Evolutionary conservation across 2,888 invertebrate genomes (phyloP), one percentile per base, ranked within the genome.

Genomic region (Leucoptera coffeella): DNA sequence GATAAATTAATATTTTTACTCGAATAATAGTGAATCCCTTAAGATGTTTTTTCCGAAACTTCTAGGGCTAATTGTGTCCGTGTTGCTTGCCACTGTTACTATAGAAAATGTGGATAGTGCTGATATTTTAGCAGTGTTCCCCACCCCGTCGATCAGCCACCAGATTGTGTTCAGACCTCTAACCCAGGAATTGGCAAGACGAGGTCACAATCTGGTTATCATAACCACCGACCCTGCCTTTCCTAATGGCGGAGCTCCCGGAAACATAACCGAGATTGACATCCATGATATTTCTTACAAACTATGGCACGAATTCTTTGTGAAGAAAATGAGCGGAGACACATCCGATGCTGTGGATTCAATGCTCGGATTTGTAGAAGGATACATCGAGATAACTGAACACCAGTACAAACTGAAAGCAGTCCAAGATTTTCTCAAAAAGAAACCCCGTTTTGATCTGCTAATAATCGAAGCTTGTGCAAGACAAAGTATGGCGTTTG

Each of bases 141-240:
- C 31, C 7, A 20, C 23, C 6, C 30, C 32, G 12, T 32, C 31
- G 2, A 25, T 32, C 13, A 35, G 32, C 12, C 34, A 35, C 15
- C 32, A 32, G 28, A 26, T 35, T 1, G 27, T 28, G 2, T 34
- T 32, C n/a, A 22, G 31, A 26, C 23, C 33, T n/a, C 11, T 29
- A 12, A 33, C 24, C 11, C 21, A 19, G 17, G 27, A 27, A 14
- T 20, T 26, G 8, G 26, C 26, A 4, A 17, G 13, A 13, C 26
- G 26, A 4, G 26, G 19, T 8, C 15, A 24, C 15, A 15, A 24
- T 3, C 24, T 24, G 10, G 24, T 24, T n/a, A 15, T 24, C 9
- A 10, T 24, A 4, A 24, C 24, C 9, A 14, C 24, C 2, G 24
- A 24, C 15, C 24, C 24, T 5, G 24, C 15, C n/a, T 24, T 15